A percentile compares a stretch with the other conserved stretches of the same genome.
These are phyloP conservation scores for Anoura caudifer DNA, from an alignment of 2,113 vertebrate species.

Conservation along the genomic window DNA sequence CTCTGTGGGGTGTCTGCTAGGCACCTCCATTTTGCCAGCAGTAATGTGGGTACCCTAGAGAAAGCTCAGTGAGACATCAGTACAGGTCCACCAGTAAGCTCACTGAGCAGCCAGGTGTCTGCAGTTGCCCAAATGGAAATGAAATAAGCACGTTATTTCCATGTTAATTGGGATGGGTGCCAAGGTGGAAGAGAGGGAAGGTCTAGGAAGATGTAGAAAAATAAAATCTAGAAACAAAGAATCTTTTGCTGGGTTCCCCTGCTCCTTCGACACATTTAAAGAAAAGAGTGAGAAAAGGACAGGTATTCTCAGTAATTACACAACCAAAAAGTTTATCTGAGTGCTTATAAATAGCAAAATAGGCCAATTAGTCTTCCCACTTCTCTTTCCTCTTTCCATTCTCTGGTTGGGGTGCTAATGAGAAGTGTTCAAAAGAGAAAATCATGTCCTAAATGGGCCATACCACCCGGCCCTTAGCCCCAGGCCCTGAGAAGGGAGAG, in stretches of 20 bases:
- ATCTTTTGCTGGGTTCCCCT: neutral
- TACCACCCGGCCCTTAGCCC: neutral
- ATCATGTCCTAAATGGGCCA: neutral
- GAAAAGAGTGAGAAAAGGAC: neutral
- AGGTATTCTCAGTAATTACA: neutral
- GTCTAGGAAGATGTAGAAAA: neutral
- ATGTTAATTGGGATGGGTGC: neutral
- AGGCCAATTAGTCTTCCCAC: neutral
- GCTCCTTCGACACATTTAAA: neutral
- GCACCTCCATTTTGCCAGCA: neutral
- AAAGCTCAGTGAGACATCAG: neutral
- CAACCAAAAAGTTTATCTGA: constrained; percentile 15
- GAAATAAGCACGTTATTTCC: neutral
- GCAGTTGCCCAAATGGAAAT: neutral
- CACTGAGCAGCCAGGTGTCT: neutral
- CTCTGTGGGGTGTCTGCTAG: neutral
- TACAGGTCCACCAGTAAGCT: neutral
- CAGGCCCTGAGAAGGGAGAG: neutral
- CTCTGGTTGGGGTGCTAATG: neutral
- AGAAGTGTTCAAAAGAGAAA: neutral
- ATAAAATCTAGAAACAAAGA: neutral
- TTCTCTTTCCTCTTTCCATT: neutral
- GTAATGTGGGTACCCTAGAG: neutral
- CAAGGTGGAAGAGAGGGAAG: neutral
- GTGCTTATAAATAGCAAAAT: neutral